Percentiles rank a stretch among this genome's conserved stretches.
Evolutionary conservation across 30 jellyfish, hydroid and myxozoan species (phyloP).

Genomic region (Haliclystus octoradiatus): DNA sequence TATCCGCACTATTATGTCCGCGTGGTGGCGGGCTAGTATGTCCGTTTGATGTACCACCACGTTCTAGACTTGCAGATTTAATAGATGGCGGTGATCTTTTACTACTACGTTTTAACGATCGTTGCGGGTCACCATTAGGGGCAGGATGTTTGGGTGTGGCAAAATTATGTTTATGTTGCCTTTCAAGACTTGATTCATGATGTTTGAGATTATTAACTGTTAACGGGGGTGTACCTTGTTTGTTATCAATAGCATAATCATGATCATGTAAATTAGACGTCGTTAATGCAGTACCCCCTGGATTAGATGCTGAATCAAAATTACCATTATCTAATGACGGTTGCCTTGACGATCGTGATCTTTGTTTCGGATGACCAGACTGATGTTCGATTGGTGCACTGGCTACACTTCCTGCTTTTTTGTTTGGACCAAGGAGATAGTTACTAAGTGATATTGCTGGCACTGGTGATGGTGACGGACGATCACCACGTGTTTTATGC

Average conservation of each 20-base stretch:
- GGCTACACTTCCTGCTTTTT: constrained; percentile 61
- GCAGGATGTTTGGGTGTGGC: constrained; percentile 1
- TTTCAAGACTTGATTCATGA: constrained; percentile 89
- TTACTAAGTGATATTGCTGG: constrained; percentile 90
- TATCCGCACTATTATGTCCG: neutral
- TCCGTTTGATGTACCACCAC: neutral
- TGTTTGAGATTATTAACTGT: constrained; percentile 71
- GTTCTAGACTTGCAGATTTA: neutral
- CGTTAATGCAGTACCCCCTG: constrained; percentile 80
- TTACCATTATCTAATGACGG: constrained; percentile 46
- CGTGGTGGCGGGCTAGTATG: neutral
- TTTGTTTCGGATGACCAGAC: constrained; percentile 13
- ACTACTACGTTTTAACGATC: neutral
- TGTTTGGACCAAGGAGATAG: constrained; percentile 61
- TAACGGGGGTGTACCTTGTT: constrained; percentile 52
- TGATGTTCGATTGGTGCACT: constrained; percentile 30
- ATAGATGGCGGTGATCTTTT: neutral
- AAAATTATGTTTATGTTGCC: constrained; percentile 43
- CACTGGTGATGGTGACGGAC: constrained; percentile 48
- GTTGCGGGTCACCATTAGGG: neutral
- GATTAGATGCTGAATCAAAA: constrained; percentile 36
- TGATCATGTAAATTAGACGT: constrained; percentile 84
- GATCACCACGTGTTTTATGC: constrained; percentile 43
- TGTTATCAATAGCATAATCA: constrained; percentile 83
- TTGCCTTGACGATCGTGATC: constrained; percentile 19